Percentiles rank a stretch among this genome's conserved stretches.
Evolutionary conservation across 2,888 invertebrate genomes (phyloP).

Genomic region (Epinotia ramella): DNA sequence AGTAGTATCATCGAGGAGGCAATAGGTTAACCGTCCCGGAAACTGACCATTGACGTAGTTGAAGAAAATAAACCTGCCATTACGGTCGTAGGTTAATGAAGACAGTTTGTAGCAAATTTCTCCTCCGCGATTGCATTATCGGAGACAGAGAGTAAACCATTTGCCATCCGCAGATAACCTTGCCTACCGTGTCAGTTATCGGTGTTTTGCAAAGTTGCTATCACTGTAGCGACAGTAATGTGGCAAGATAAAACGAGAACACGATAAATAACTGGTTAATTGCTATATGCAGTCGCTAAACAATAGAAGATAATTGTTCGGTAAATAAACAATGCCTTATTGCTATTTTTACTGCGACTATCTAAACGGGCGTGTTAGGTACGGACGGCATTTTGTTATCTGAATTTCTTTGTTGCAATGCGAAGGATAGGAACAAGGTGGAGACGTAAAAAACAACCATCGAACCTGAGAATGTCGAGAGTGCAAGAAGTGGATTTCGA

Average conservation of each 20-base stretch:
- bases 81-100: constrained; percentile 40
- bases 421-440: constrained; percentile 29
- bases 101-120: constrained; percentile 35
- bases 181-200: constrained; percentile 66
- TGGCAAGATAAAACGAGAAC: constrained; percentile 40
- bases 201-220: constrained; percentile 70
- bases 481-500: constrained; percentile 26
- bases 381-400: constrained; percentile 10
- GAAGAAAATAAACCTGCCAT: constrained; percentile 10
- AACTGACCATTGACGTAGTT: constrained; percentile 7
- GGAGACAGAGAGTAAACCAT: constrained; percentile 60
- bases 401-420: constrained; percentile 15
- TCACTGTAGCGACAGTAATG: constrained; percentile 44
- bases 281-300: constrained; percentile 39
- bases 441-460: constrained; percentile 34
- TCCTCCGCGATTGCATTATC: constrained; percentile 64
- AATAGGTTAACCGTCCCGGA: constrained; percentile 20
- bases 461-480: constrained; percentile 35
- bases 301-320: constrained; percentile 38
- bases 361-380: constrained; percentile 11
- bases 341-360: constrained; percentile 23
- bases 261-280: constrained; percentile 46
- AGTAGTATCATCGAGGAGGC: constrained; percentile 6
- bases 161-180: constrained; percentile 74
- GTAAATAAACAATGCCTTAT: constrained; percentile 37